Evolutionary conservation across 1,140 invertebrate species (phyloP), one percentile per base, ranked within the genome.

Genomic region (Probaryconus sp.): DNA sequence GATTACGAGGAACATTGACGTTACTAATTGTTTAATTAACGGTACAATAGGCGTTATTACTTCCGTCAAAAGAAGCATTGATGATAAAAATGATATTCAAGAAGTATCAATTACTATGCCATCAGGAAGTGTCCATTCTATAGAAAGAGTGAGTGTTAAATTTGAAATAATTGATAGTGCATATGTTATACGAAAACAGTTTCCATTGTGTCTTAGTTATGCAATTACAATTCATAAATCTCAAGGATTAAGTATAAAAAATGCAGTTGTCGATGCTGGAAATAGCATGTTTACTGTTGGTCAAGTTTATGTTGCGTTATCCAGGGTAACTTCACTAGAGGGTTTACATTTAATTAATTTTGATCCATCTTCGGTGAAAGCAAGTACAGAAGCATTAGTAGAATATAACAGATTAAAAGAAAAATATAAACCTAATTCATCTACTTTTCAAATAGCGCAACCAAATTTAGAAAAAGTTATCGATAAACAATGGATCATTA

Each of bases 161-260:
- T n/a, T n/a, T n/a, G n/a, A n/a, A n/a, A n/a, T n/a, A n/a, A n/a
- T n/a, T n/a, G n/a, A n/a, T n/a, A n/a, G n/a, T n/a, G n/a, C n/a
- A n/a, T 67, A n/a, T 69, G 53, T 81, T 11, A 50, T 75, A 10
- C 55, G 83, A 28, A 58, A 79, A 45, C 84, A 86, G 76, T 87
- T 83, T 79, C 81, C 83, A 11, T 60, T 85, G 2, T 73, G 60
- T 11, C 24, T 79, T 0, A 81, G 84, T 17, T 84, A 83, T 76
- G 81, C 67, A 3, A 79, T 83, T 16, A 85, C 83, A 31, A 76
- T 87, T 45, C 82, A 85, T 45, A 85, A 83, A 69, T 76, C 76
- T 60, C 83, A 85, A 73, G 81, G 83, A 4, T 61, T 84, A 13
- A 83, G 78, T 58, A 74, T 85, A 24, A 43, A 78, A 13, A 77